Evolutionary conservation across 2,113 vertebrate genomes (phyloP).

Genomic region (Ascaphus truei): DNA sequence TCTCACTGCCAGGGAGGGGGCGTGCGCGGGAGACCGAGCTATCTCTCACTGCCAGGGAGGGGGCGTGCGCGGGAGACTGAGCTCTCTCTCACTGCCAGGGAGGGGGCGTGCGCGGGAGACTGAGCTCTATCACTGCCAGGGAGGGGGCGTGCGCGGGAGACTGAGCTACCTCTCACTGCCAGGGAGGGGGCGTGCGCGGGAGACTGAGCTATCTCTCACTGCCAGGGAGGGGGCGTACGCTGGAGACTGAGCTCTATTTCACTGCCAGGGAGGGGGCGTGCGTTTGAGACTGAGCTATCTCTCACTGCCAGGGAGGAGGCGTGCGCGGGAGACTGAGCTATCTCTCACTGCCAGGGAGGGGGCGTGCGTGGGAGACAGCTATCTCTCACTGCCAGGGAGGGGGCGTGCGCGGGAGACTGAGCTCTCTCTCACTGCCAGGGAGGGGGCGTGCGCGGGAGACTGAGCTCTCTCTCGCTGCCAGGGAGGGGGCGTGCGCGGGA

Average conservation of each 20-base stretch:
- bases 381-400: not conserved
- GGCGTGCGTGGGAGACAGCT: not conserved
- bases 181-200: too few relatives aligned
- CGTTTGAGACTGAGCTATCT: too few relatives aligned
- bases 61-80: too few relatives aligned
- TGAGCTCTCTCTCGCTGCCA: not conserved
- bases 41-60: too few relatives aligned
- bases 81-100: not conserved
- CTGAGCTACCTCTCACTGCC: too few relatives aligned
- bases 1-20: too few relatives aligned
- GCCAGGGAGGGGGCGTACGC: not conserved
- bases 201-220: not conserved
- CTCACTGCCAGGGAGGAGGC: too few relatives aligned
- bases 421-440: too few relatives aligned
- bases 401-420: not conserved
- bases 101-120: not conserved
- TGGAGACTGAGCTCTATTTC: not conserved
- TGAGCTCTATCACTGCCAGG: not conserved
- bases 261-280: too few relatives aligned
- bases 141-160: not conserved
- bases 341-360: not conserved
- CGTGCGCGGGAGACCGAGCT: not conserved
- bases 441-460: too few relatives aligned
- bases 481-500: not conserved
- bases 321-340: too few relatives aligned